phyloP scores from a whole-genome alignment of 2,888 invertebrate species.

The Anticlea derivata region DNA sequence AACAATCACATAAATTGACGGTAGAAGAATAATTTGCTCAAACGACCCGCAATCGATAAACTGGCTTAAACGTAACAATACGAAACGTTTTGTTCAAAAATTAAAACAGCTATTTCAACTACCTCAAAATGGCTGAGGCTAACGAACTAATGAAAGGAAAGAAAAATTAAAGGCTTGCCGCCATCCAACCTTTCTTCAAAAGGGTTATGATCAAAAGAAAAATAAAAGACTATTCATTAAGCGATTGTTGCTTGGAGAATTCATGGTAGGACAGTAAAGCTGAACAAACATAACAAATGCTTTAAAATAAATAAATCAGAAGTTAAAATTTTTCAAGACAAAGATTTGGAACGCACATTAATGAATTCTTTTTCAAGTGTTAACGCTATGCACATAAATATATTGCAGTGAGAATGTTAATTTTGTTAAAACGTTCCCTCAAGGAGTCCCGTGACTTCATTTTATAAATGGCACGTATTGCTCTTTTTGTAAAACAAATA shows the following conservation, averaged over 20 bases:
- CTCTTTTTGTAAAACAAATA: too few species aligned
- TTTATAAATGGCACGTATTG: neutral
- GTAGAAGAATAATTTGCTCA: too few species aligned
- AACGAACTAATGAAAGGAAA: slow-evolving; percentile 48
- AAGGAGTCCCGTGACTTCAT: too few species aligned
- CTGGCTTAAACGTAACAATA: slow-evolving; percentile 1
- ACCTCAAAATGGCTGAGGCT: slow-evolving; percentile 42
- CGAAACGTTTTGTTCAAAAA: slow-evolving; percentile 22
- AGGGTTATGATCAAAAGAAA: slow-evolving; percentile 59
- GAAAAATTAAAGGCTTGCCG: slow-evolving; percentile 46
- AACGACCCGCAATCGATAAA: too few species aligned
- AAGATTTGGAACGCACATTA: too few species aligned
- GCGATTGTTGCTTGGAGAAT: slow-evolving; percentile 50
- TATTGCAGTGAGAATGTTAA: too few species aligned
- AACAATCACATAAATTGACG: too few species aligned
- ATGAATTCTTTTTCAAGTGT: too few species aligned
- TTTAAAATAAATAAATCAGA: neutral
- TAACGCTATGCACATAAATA: too few species aligned
- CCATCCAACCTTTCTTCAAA: slow-evolving; percentile 51
- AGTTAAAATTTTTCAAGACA: too few species aligned
- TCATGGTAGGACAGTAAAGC: slow-evolving; percentile 6
- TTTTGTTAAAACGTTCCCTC: too few species aligned
- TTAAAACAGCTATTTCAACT: slow-evolving; percentile 44
- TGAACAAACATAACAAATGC: neutral
- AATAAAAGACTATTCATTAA: slow-evolving; percentile 59